phyloP scores from a whole-genome alignment of 2,888 invertebrate genomes.

The Drosophila macrothrix region DNA sequence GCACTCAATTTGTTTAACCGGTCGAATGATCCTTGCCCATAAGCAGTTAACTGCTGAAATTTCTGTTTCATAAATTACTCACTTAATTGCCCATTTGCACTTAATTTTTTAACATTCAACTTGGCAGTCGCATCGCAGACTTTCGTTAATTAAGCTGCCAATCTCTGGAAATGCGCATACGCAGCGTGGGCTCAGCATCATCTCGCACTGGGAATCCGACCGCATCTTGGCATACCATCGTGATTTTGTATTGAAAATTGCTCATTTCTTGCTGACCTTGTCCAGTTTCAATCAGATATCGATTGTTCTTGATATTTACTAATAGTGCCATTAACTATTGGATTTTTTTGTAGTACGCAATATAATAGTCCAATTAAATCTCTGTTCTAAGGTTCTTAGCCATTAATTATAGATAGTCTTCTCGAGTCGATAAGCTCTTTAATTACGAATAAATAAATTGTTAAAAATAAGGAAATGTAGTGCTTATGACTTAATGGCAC shows the following conservation, averaged over 20 bases:
- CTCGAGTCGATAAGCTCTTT: not conserved
- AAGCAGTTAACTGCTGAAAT: slow-evolving; percentile 57
- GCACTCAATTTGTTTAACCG: slow-evolving; percentile 68
- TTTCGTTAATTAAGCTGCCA: slow-evolving; percentile 70
- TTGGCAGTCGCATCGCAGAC: slow-evolving; percentile 21
- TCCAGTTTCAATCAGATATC: slow-evolving; percentile 16
- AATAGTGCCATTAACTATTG: slow-evolving; percentile 2
- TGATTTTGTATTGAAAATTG: not conserved
- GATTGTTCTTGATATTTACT: slow-evolving; percentile 18
- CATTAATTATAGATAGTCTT: not conserved
- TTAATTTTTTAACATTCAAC: slow-evolving; percentile 68
- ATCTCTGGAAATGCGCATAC: slow-evolving; percentile 60
- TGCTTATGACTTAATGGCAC: slow-evolving; percentile 8
- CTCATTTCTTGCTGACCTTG: slow-evolving; percentile 48
- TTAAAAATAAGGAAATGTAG: not conserved
- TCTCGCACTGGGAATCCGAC: not conserved
- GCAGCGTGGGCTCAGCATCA: slow-evolving; percentile 63
- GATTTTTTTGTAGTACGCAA: not conserved
- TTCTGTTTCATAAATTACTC: slow-evolving; percentile 72
- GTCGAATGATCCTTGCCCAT: slow-evolving; percentile 56
- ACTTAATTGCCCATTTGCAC: slow-evolving; percentile 79
- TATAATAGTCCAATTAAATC: not conserved
- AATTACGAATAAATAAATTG: not conserved
- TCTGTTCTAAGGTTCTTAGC: not conserved
- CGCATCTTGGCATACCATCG: not conserved